phyloP scores from a whole-genome alignment of 2,888 invertebrate species.

The Herminia tarsipennalis region DNA sequence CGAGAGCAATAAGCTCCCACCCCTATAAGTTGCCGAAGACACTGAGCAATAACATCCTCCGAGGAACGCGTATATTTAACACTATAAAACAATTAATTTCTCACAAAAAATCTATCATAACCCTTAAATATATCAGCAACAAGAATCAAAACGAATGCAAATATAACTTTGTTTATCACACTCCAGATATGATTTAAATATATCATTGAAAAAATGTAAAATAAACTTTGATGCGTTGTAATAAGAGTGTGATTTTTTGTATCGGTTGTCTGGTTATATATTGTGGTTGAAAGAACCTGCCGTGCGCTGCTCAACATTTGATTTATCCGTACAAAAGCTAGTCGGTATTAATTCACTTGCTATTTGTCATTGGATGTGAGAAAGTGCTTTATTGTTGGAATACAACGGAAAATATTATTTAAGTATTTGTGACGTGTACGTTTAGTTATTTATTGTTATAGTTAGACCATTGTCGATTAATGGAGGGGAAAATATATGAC shows the following conservation, averaged over 20 bases:
- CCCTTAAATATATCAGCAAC: neutral
- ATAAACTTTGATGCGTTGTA: conserved; percentile 13
- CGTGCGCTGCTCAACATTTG: conserved; percentile 67
- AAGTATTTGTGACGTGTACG: conserved; percentile 30
- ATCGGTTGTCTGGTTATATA: conserved; percentile 19
- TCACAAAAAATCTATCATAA: neutral
- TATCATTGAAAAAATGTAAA: conserved; percentile 8
- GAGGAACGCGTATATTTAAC: conserved; percentile 67
- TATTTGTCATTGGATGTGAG: conserved; percentile 80
- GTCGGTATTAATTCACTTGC: conserved; percentile 75
- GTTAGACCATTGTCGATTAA: conserved; percentile 15
- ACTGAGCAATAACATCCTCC: conserved; percentile 79
- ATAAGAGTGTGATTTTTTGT: conserved; percentile 9
- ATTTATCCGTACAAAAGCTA: conserved; percentile 69
- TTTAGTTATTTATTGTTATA: conserved; percentile 32
- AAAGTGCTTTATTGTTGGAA: conserved; percentile 76
- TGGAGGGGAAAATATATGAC: too few species aligned
- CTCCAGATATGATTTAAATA: conserved; percentile 23
- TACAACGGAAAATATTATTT: conserved; percentile 62
- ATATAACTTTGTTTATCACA: conserved; percentile 19
- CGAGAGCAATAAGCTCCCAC: conserved; percentile 48
- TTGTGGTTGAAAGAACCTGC: conserved; percentile 58
- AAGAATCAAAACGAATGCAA: conserved; percentile 16
- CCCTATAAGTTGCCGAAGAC: conserved; percentile 68
- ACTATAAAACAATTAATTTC: conserved; percentile 38